phyloP scores from a whole-genome alignment of 2,113 vertebrate species.

The Istiophorus platypterus region DNA sequence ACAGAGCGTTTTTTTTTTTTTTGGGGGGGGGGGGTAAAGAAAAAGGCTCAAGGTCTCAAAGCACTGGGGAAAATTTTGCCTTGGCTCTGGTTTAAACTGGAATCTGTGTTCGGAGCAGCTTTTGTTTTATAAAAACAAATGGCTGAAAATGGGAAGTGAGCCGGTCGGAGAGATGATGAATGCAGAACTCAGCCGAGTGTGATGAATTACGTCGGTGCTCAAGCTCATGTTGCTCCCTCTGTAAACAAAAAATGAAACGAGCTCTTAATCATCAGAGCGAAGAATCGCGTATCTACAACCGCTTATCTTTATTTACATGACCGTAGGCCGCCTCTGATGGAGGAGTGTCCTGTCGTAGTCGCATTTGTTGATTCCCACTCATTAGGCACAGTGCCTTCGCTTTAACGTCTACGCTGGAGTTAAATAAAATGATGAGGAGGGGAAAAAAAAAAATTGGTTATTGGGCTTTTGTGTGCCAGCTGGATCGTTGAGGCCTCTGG shows the following conservation, averaged over 20 bases:
- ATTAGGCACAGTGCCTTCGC: constrained; percentile 26
- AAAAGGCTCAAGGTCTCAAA: constrained; percentile 25
- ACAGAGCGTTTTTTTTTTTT: constrained; percentile 1
- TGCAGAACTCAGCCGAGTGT: constrained; percentile 47
- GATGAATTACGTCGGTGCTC: constrained; percentile 50
- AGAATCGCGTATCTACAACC: constrained; percentile 26
- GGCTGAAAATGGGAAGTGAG: constrained; percentile 66
- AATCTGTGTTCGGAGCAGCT: constrained; percentile 44
- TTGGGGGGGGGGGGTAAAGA: too few species aligned
- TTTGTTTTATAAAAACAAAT: constrained; percentile 65
- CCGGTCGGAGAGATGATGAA: constrained; percentile 50
- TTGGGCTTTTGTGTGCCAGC: constrained; percentile 59
- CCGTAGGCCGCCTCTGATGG: constrained; percentile 24
- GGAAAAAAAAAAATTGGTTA: constrained; percentile 26
- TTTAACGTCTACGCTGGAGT: constrained; percentile 6
- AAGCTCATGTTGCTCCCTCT: constrained; percentile 54
- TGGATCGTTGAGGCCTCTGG: constrained; percentile 61
- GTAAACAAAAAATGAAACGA: constrained; percentile 62
- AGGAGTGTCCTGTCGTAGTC: constrained; percentile 15
- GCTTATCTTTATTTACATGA: constrained; percentile 63
- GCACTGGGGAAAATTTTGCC: constrained; percentile 24
- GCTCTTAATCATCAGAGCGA: constrained; percentile 40
- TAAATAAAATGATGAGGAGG: constrained; percentile 30
- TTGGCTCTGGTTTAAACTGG: constrained; percentile 46
- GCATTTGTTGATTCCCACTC: constrained; percentile 22